Conservation (phyloP, 1,140 invertebrate species). For the Drosophila nigromelanica region DNA sequence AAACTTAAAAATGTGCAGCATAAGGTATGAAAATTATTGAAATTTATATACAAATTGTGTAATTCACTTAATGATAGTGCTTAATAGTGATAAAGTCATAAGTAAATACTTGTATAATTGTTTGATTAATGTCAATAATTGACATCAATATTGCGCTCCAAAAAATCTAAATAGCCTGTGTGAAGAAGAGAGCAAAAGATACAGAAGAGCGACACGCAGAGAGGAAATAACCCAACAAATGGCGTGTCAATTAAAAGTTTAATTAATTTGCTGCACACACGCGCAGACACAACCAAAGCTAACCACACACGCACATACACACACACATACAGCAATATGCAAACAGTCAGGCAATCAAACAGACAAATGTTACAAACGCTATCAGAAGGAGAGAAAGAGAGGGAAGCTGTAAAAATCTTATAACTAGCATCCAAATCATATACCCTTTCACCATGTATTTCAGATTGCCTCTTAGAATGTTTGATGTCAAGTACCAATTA, state of each 20-base stretch:
- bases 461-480: neutral
- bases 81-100: constrained; percentile 5
- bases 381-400: constrained; percentile 5
- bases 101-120: constrained; percentile 43
- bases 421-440: neutral
- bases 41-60: too few species aligned
- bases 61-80: too few species aligned
- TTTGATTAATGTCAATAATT: constrained; percentile 54
- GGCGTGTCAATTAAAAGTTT: constrained; percentile 70
- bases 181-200: constrained; percentile 9
- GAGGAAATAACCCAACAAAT: constrained; percentile 47
- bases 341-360: constrained; percentile 47
- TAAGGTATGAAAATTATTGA: too few species aligned
- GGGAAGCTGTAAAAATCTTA: neutral
- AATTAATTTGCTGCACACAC: constrained; percentile 61
- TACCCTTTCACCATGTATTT: neutral
- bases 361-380: constrained; percentile 31
- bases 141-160: constrained; percentile 18
- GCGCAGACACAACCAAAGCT: constrained; percentile 17
- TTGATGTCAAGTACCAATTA: neutral
- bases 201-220: constrained; percentile 2
- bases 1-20: too few species aligned
- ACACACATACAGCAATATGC: neutral
- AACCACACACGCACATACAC: constrained; percentile 14
- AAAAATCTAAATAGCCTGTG: constrained; percentile 13